Percentiles rank a stretch among this genome's conserved stretches.
phyloP scores from a whole-genome alignment of 2,113 vertebrate genomes.

The Eudorcas thomsonii region DNA sequence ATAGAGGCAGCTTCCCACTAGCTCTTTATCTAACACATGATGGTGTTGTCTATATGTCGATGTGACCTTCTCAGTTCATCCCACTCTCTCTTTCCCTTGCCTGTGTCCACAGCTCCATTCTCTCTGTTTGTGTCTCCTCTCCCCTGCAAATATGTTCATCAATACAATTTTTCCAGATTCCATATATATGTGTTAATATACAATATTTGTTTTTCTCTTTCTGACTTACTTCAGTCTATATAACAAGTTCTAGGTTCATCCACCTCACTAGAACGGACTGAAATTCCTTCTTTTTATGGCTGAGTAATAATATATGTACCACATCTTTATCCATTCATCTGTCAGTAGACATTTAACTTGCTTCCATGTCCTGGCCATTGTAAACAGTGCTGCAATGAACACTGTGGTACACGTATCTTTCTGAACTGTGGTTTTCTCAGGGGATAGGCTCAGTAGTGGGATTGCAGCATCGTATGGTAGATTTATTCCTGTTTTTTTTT shows the following conservation, averaged over 20 bases:
- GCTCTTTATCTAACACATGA: neutral
- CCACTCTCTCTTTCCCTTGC: neutral
- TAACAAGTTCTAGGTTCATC: neutral
- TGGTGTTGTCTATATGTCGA: neutral
- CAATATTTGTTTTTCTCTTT: neutral
- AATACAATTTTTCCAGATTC: neutral
- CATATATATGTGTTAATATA: neutral
- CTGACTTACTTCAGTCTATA: neutral
- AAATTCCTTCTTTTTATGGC: neutral
- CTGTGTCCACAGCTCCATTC: neutral
- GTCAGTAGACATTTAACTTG: neutral
- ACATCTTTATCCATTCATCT: neutral
- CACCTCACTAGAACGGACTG: neutral
- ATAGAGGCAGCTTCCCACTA: neutral
- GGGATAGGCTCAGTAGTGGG: neutral
- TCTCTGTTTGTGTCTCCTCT: neutral
- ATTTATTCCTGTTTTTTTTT: neutral
- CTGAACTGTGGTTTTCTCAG: neutral
- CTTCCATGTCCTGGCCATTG: neutral
- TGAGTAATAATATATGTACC: neutral
- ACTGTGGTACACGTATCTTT: neutral
- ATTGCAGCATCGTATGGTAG: rapidly evolving
- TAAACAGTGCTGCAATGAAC: neutral
- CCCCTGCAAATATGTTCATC: neutral
- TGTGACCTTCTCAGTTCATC: neutral